Percentiles rank a stretch among this genome's conserved stretches.
phyloP scores from a whole-genome alignment of 1,140 invertebrate genomes.

The Rhagoletis pomonella region DNA sequence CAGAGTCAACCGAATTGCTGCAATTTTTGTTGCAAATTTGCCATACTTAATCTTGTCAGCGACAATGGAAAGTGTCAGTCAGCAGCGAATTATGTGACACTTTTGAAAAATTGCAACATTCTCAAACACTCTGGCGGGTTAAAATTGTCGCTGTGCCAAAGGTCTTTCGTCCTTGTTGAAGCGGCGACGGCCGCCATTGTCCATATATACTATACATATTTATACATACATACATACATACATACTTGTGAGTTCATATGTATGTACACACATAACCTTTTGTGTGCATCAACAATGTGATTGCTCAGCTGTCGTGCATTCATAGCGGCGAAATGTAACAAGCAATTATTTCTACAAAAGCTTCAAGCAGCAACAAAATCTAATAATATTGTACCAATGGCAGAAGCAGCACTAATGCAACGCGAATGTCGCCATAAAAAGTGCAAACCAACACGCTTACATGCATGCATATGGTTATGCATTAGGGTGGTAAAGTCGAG shows the following conservation, averaged over 20 bases:
- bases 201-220: too few relatives aligned
- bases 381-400: background rate
- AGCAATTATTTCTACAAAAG: slow-evolving; percentile 31
- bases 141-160: background rate
- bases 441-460: background rate
- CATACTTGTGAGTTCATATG: background rate
- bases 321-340: slow-evolving; percentile 20
- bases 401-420: background rate
- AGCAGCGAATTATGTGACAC: slow-evolving; percentile 23
- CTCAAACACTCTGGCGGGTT: background rate
- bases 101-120: slow-evolving; percentile 32
- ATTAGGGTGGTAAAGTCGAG: too few relatives aligned
- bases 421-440: slow-evolving; percentile 20
- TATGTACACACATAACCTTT: background rate
- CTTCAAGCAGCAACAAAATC: slow-evolving; percentile 5
- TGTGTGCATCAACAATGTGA: background rate
- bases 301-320: slow-evolving; percentile 4
- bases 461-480: background rate
- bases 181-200: background rate
- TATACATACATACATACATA: background rate
- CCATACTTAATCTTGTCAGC: slow-evolving; percentile 37
- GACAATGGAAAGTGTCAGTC: slow-evolving; percentile 20
- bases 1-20: background rate
- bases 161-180: background rate
- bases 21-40: background rate